Evolutionary conservation across 2,113 vertebrate genomes (phyloP).

Genomic region (Dasyornis broadbenti): DNA sequence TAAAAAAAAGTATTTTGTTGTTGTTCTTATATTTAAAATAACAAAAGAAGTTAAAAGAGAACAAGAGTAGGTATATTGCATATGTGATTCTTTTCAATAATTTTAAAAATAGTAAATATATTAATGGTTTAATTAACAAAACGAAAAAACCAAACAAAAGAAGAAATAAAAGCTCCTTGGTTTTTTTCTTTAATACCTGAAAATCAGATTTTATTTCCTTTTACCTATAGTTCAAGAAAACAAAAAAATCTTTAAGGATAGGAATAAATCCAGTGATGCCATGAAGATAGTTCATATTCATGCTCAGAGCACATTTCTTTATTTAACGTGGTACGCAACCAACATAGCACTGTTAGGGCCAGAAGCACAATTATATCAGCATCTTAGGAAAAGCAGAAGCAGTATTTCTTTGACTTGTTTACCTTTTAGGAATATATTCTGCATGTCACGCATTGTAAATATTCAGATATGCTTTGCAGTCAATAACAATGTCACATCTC

Average conservation of each 20-base stretch:
- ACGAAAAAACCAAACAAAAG: background rate
- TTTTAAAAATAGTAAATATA: background rate
- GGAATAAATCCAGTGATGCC: background rate
- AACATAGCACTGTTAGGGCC: background rate
- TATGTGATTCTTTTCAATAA: background rate
- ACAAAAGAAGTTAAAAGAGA: background rate
- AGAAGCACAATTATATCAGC: background rate
- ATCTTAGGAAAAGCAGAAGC: background rate
- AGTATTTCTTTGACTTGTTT: slow-evolving; percentile 9
- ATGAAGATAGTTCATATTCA: background rate
- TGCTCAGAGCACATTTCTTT: background rate
- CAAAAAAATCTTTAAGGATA: background rate
- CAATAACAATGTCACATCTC: background rate
- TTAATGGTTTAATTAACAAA: background rate
- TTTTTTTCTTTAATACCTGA: background rate
- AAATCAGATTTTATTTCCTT: background rate
- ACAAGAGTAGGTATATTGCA: fast-evolving
- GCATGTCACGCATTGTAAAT: background rate
- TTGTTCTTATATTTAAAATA: background rate
- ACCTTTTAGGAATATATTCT: background rate
- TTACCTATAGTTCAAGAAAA: background rate
- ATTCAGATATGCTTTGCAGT: background rate
- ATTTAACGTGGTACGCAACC: background rate
- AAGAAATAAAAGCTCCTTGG: background rate
- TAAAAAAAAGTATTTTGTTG: background rate